Evolutionary conservation across 1,140 invertebrate genomes (phyloP).

Genomic region (Drosophila virilis): DNA sequence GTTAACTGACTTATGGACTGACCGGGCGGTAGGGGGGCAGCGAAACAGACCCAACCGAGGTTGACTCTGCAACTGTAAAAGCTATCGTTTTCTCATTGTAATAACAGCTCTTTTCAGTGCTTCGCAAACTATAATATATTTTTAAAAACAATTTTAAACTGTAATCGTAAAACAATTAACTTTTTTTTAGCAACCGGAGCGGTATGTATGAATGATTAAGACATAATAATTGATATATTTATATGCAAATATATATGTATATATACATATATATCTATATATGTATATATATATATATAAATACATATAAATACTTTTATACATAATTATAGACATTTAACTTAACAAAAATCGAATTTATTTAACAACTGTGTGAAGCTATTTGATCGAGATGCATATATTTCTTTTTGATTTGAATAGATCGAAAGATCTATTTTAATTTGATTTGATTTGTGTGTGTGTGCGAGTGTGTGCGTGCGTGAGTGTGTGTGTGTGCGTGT

Average conservation of each 20-base stretch:
- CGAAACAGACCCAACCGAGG: background rate
- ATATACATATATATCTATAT: slow-evolving; percentile 20
- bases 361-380: slow-evolving; percentile 37
- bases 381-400: slow-evolving; percentile 26
- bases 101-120: slow-evolving; percentile 82
- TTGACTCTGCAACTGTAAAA: slow-evolving; percentile 15
- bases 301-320: no score
- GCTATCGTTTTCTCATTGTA: slow-evolving; percentile 57
- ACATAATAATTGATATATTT: slow-evolving; percentile 43
- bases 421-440: slow-evolving; percentile 10
- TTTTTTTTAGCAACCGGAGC: slow-evolving; percentile 78
- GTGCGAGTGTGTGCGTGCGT: slow-evolving; percentile 24
- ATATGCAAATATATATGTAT: slow-evolving; percentile 9
- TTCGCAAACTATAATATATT: slow-evolving; percentile 71
- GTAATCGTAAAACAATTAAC: slow-evolving; percentile 74
- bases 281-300: slow-evolving; percentile 15
- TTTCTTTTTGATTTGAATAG: slow-evolving; percentile 28
- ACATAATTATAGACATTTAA: slow-evolving; percentile 26
- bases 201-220: slow-evolving; percentile 77
- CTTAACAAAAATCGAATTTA: slow-evolving; percentile 22
- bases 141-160: slow-evolving; percentile 54
- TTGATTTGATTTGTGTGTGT: slow-evolving; percentile 5
- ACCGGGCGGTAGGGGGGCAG: background rate
- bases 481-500: slow-evolving; percentile 29
- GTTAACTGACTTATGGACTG: no score